These are phyloP conservation scores for Buphagus erythrorhynchus DNA, from an alignment of 2,797 vertebrate genomes.

Conservation along the genomic window DNA sequence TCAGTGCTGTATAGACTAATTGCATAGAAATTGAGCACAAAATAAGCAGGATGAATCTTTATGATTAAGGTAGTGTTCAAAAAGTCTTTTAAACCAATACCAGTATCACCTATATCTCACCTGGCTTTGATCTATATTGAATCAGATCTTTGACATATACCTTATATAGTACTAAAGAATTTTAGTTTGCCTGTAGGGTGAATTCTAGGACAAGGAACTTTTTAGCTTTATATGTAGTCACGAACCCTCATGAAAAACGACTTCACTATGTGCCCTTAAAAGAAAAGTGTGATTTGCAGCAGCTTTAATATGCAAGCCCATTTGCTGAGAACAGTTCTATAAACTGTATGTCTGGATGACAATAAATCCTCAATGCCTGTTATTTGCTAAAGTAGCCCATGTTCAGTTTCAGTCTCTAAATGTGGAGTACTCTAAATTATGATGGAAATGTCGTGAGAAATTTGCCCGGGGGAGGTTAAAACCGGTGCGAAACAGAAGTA, in stretches of 20 bases:
- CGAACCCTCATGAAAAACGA: not conserved
- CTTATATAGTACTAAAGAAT: not conserved
- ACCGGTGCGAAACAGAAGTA: not conserved
- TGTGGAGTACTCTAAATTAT: not conserved
- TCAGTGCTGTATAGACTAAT: not conserved
- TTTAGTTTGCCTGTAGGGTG: not conserved
- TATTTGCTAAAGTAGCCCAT: not conserved
- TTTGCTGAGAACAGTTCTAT: not conserved
- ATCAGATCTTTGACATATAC: not conserved
- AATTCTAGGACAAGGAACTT: not conserved
- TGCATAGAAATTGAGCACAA: not conserved
- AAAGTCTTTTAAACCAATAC: not conserved
- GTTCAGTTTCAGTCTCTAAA: not conserved
- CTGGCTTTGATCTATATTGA: not conserved
- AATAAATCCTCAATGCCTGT: not conserved
- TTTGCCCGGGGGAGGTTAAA: not conserved
- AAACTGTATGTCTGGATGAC: not conserved
- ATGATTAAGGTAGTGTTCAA: not conserved
- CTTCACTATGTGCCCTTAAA: not conserved
- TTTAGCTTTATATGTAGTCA: not conserved
- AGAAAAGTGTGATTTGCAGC: not conserved
- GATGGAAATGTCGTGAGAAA: not conserved
- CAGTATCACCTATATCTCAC: not conserved
- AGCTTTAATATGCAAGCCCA: not conserved
- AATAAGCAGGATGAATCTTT: not conserved